Evolutionary conservation across 2,797 vertebrate genomes (phyloP), one percentile per base, ranked within the genome.

Genomic region (Scyliorhinus canicula): DNA sequence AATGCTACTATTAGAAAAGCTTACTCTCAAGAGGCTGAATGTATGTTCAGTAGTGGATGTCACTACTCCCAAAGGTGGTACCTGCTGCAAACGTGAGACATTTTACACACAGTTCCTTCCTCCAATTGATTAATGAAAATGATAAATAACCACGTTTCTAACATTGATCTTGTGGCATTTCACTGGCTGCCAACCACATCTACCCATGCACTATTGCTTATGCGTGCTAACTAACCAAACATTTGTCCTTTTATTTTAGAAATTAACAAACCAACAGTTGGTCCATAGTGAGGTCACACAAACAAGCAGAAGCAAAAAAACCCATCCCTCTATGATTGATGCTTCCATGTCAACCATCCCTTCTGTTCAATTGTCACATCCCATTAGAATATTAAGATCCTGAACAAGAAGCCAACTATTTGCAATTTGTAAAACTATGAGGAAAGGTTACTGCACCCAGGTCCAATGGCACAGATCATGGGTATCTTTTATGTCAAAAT

Each of bases 1-100:
- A 98, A 98, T 98, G 97, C 95, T 96, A 96, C 97, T 97, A 97
- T 96, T 96, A 95, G 97, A 97, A 95, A 96, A 97, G 97, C 96
- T 96, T 96, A 97, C 96, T 97, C 97, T 97, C 97, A 96, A 3
- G 21, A 96, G 97, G 96, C 97, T 97, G 96, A 97, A 96, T 96
- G 97, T 96, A 96, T 96, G 96, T 96, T 97, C 96, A 96, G 96
- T 14, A 97, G n/a, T n/a, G n/a, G 96, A 96, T 96, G 96, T 96
- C 96, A 96, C 95, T 96, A 96, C 44, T 82, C 40, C 79, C 47
- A 28, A 86, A n/a, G 3, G 2, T 28, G 8, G 47, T 8, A n/a
- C 50, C 9, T 11, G 35, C 31, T 88, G 31, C 28, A n/a, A 57
- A 35, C 52, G 19, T 88, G 14, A n/a, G 16, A n/a, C 31, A 50